Evolutionary conservation across 1,140 invertebrate genomes (phyloP).

Genomic region (Elymnias hypermnestra): DNA sequence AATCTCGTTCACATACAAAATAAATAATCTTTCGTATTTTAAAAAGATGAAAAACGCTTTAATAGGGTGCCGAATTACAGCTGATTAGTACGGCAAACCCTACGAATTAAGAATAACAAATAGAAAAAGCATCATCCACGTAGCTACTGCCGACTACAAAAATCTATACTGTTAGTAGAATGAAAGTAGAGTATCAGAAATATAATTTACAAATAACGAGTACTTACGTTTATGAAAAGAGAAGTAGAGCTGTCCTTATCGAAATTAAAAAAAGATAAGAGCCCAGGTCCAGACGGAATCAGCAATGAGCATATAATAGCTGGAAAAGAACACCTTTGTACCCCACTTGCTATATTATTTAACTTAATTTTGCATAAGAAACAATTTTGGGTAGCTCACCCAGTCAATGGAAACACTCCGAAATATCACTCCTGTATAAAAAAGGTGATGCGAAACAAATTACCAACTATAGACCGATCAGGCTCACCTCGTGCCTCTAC

Average conservation of each 20-base stretch:
- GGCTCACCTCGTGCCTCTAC: constrained; percentile 19
- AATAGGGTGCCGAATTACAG: no score
- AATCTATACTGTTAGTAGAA: constrained; percentile 5
- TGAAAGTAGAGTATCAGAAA: no score
- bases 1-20: constrained; percentile 13
- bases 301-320: constrained; percentile 12
- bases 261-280: constrained; percentile 13
- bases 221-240: neutral
- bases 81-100: no score
- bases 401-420: constrained; percentile 17
- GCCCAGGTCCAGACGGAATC: no score
- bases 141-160: constrained; percentile 12
- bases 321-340: neutral
- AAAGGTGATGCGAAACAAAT: constrained; percentile 25
- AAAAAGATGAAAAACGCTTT: no score
- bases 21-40: no score
- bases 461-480: constrained; percentile 27
- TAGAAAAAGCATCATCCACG: neutral
- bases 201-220: neutral
- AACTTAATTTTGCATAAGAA: constrained; percentile 11
- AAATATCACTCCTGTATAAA: constrained; percentile 24
- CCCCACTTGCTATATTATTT: constrained; percentile 9
- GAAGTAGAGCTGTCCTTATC: constrained; percentile 2
- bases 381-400: no score
- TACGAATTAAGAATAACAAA: no score